Evolutionary conservation across 2,888 invertebrate genomes (phyloP).

Genomic region (Drosophila fungiperda): DNA sequence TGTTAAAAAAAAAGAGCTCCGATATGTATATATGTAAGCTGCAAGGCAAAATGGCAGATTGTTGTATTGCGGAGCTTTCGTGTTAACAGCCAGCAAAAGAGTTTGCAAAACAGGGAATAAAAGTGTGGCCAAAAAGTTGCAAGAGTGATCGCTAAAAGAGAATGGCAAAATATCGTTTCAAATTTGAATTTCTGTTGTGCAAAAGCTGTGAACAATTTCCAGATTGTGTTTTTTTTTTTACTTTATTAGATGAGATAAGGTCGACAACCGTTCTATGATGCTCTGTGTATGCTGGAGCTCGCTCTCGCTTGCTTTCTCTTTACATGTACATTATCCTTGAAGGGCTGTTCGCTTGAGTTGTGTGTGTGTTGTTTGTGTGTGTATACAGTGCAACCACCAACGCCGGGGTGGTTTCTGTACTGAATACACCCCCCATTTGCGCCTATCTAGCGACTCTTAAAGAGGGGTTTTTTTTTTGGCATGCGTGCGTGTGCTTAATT

Average conservation of each 20-base stretch:
- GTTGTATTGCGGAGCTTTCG: neutral
- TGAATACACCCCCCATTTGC: conserved; percentile 56
- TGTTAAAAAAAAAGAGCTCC: neutral
- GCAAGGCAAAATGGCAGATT: conserved; percentile 32
- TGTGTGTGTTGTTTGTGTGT: conserved; percentile 15
- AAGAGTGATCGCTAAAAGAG: conserved; percentile 12
- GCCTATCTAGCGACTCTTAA: conserved; percentile 14
- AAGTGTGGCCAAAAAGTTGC: conserved; percentile 54
- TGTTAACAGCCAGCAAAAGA: conserved; percentile 23
- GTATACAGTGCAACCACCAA: conserved; percentile 69
- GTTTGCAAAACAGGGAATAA: conserved; percentile 18
- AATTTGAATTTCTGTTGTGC: conserved; percentile 3
- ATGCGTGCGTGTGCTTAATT: conserved; percentile 69
- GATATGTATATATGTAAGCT: neutral
- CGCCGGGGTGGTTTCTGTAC: conserved; percentile 64
- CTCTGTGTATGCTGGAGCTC: conserved; percentile 30
- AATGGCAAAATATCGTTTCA: conserved; percentile 35
- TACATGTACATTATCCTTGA: conserved; percentile 37
- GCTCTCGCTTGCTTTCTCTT: conserved; percentile 3
- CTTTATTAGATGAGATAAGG: conserved; percentile 38
- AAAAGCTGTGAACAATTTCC: conserved; percentile 13
- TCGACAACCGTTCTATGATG: conserved; percentile 77
- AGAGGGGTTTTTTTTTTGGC: conserved; percentile 35
- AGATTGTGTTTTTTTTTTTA: neutral
- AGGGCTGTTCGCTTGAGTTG: conserved; percentile 53